Evolutionary conservation across 1,140 invertebrate genomes (phyloP), one percentile per base, ranked within the genome.

Genomic region (Pemphigus obesinymphae): DNA sequence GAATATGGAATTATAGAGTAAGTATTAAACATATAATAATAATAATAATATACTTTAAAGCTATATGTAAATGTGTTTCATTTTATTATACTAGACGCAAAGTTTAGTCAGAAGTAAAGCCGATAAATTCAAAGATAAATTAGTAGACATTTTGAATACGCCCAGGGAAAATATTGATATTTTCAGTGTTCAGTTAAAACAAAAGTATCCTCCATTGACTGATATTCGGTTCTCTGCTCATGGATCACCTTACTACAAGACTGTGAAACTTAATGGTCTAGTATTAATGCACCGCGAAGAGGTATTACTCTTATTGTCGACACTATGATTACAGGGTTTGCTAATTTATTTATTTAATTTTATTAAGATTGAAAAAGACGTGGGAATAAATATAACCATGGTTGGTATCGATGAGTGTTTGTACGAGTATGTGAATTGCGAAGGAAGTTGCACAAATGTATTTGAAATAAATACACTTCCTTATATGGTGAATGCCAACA

Each of bases 351-450:
- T 68, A 40, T 23, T 80, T 83, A 83, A 43, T 73, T 58, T 43
- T 83, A 85, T 85, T 84, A 76, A 93, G 91, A 97, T 99, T 87
- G 96, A 98, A 88, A 91, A 92, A 84, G 93, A 94, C 83, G 93
- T 98, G 11, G 96, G 96, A 37, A 95, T 98, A 68, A 96, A 97
- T 85, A 97, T 99, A 55, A 96, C 95, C 5, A 97, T 98, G 96
- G 96, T 98, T 3, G 96, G 96, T 81, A 98, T 99, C 84, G 96
- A 99, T 85, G 96, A 98, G 88, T 99, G 97, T 87, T 88, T 97
- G 40, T 95, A 96, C 86, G 96, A 97, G 88, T 96, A 97, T 86
- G 93, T 96, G 85, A 94, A 94, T 88, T 99, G 97, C 88, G 96
- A 98, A 88, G 95, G 95, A 10, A 97, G 96, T 75, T 99, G 97